phyloP scores from a whole-genome alignment of 2,888 invertebrate genomes.

The Drosophila crucigera region DNA sequence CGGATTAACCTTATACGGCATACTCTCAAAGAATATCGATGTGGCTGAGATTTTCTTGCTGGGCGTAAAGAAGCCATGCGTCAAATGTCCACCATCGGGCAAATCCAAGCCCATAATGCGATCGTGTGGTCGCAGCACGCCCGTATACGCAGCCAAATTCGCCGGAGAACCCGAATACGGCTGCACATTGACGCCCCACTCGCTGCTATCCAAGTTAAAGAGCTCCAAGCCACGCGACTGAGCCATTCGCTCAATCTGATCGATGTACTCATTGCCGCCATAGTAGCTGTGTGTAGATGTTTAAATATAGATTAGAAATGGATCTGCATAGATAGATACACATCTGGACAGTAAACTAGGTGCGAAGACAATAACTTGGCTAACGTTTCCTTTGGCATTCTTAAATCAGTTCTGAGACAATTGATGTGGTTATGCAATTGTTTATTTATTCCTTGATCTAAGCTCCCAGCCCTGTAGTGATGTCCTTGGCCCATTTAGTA shows the following conservation, averaged over 20 bases:
- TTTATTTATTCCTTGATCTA: no score
- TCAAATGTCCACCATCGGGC: conserved; percentile 98
- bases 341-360: background rate
- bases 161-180: conserved; percentile 98
- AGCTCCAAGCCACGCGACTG: conserved; percentile 94
- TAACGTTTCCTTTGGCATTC: background rate
- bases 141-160: conserved; percentile 98
- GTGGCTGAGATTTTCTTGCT: conserved; percentile 97
- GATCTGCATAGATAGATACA: background rate
- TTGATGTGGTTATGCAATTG: background rate
- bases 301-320: background rate
- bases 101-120: conserved; percentile 98
- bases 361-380: background rate
- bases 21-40: conserved; percentile 98
- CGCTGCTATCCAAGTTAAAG: conserved; percentile 91
- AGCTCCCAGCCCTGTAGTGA: no score
- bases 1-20: conserved; percentile 97
- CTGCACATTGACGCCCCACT: conserved; percentile 99
- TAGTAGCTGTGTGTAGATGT: conserved; percentile 90
- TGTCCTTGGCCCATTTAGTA: no score
- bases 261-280: conserved; percentile 98
- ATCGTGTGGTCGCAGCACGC: conserved; percentile 94
- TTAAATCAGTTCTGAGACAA: background rate
- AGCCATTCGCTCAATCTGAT: conserved; percentile 95
- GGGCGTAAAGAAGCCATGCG: conserved; percentile 96